Evolutionary conservation across 2,888 invertebrate genomes (phyloP), one percentile per base, ranked within the genome.

Genomic region (Phaonia tiefii): DNA sequence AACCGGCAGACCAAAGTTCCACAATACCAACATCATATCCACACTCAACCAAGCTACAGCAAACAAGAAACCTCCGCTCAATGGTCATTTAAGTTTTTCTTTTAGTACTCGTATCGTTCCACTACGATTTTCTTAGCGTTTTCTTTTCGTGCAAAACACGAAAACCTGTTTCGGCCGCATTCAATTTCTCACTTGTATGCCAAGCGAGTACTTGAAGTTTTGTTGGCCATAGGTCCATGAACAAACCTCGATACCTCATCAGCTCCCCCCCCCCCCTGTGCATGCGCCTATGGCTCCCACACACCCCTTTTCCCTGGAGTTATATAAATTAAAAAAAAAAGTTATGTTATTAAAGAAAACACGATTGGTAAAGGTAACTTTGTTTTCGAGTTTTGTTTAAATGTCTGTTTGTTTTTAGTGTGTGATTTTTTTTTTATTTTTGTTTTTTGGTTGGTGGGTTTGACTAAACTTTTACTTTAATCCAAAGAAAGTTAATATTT

Each of bases 401-500:
- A 31, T 31, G 31, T 31, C 31, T 31, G 31, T 31, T 31, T 31
- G 31, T 31, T 31, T n/a, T n/a, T 49, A 8, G 4, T 49, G 17
- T 20, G 39, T 60, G 20, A 10, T 13, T 46, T 54, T n/a, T 26
- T 39, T 15, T 60, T 17, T 10, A 39, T 20, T 39, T 42, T 26
- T 26, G 26, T 63, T 67, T 26, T 51, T 13, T 46, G 13, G 5
- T 66, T 66, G 26, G 44, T 49, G 37, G 31, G 42, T 63, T 63
- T 22, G 42, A 63, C 39, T 51, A 67, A 67, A 67, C 67, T 67
- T 67, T 67, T 67, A 67, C 67, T 67, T 67, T 37, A 67, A 67
- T 54, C 4, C 39, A 67, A 67, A 67, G 67, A 67, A 67, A 67
- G 67, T 67, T 67, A 63, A 20, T 54, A 25, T 54, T 54, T 54